Conservation (phyloP, 1,140 invertebrate species). For the Drosophila arawakana region DNA sequence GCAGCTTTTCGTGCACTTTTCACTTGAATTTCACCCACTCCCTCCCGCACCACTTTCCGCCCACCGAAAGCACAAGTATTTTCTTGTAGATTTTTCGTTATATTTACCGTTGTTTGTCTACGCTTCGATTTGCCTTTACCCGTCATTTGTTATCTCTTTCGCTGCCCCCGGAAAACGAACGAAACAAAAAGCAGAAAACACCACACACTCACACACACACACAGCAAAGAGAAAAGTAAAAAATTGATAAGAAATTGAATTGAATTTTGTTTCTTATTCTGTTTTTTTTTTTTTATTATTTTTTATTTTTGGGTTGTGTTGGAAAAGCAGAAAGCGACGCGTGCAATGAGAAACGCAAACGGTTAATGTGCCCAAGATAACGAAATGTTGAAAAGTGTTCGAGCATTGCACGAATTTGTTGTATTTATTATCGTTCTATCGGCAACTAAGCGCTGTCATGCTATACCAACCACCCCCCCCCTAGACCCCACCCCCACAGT, state of each 20-base stretch:
- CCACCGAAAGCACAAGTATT: no score
- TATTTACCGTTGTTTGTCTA: constrained; percentile 51
- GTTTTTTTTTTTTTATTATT: background rate
- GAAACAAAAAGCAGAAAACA: constrained; percentile 17
- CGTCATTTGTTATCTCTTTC: constrained; percentile 66
- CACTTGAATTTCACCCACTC: constrained; percentile 15
- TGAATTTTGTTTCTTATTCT: constrained; percentile 27
- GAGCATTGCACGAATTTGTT: constrained; percentile 32
- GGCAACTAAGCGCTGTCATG: constrained; percentile 16
- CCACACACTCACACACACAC: constrained; percentile 6
- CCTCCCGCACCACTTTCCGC: constrained; percentile 15
- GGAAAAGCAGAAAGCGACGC: constrained; percentile 28
- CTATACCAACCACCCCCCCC: background rate
- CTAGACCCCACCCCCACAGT: background rate
- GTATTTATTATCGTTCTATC: constrained; percentile 35
- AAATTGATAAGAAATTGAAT: constrained; percentile 53
- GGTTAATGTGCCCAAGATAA: constrained; percentile 51
- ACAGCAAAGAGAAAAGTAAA: background rate
- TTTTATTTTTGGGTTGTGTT: background rate
- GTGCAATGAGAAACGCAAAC: constrained; percentile 51
- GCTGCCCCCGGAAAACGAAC: constrained; percentile 28
- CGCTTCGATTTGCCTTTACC: constrained; percentile 60
- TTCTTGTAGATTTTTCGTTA: background rate
- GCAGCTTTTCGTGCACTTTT: constrained; percentile 66
- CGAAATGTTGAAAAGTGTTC: constrained; percentile 38